Conservation (phyloP, 2,888 invertebrate species). For the Drosophila subquinaria region DNA sequence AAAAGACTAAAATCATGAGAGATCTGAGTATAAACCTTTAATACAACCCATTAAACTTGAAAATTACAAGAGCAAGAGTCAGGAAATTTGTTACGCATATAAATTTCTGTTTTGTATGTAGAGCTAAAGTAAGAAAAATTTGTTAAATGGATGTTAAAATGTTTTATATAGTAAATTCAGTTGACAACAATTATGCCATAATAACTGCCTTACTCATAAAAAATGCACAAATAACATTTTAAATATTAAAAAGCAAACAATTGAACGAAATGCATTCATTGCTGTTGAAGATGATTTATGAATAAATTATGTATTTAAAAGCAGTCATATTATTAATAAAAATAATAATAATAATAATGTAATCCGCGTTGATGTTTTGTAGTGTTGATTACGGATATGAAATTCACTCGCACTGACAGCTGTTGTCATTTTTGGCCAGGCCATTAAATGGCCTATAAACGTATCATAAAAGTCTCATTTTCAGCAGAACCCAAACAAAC, state of each 20-base stretch:
- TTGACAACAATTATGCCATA: no score
- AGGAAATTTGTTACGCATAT: no score
- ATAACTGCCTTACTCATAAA: not conserved
- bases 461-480: slow-evolving; percentile 54
- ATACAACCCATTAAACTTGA: not conserved
- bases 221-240: slow-evolving; percentile 4
- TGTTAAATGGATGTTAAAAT: not conserved
- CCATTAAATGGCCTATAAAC: slow-evolving; percentile 54
- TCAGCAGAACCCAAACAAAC: not conserved
- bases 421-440: slow-evolving; percentile 39
- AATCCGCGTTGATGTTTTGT: slow-evolving; percentile 13
- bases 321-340: not conserved
- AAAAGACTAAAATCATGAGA: no score
- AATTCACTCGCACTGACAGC: slow-evolving; percentile 32
- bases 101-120: no score
- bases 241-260: slow-evolving; percentile 16
- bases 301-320: slow-evolving; percentile 4
- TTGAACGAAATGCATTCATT: slow-evolving; percentile 1
- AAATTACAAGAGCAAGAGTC: not conserved
- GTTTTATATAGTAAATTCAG: no score
- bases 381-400: slow-evolving; percentile 11
- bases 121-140: not conserved
- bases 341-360: slow-evolving; percentile 17
- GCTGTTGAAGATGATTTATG: not conserved
- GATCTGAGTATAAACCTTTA: not conserved